These are phyloP conservation scores for Aphis craccivora DNA, from an alignment of 1,140 invertebrate genomes.

Conservation along the genomic window DNA sequence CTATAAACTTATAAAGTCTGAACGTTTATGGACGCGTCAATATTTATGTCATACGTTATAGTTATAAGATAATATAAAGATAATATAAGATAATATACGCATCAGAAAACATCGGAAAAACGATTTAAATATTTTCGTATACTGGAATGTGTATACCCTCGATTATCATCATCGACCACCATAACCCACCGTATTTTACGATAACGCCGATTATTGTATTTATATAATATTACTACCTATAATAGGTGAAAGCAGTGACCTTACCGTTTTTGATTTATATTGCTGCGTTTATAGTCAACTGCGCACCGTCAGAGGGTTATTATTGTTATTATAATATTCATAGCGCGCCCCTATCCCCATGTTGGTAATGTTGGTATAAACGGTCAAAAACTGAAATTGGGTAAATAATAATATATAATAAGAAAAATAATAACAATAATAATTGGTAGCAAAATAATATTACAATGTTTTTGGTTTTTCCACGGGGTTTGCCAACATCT, in stretches of 20 bases:
- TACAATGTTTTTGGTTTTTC: neutral
- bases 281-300: neutral
- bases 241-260: neutral
- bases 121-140: neutral
- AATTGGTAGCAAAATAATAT: neutral
- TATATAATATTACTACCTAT: neutral
- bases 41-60: neutral
- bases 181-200: neutral
- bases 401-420: neutral
- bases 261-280: constrained; percentile 1
- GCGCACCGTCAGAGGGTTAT: neutral
- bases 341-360: neutral
- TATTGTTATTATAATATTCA: constrained; percentile 5
- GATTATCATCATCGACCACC: too few relatives aligned
- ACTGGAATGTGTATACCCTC: neutral
- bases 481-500: neutral
- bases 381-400: neutral
- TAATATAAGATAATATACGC: neutral
- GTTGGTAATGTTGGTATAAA: neutral
- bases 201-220: neutral
- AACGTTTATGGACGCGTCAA: neutral
- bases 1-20: neutral
- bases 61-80: neutral
- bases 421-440: neutral
- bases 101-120: neutral